phyloP scores from a whole-genome alignment of 2,797 vertebrate species.

The Podarcis siculus region DNA sequence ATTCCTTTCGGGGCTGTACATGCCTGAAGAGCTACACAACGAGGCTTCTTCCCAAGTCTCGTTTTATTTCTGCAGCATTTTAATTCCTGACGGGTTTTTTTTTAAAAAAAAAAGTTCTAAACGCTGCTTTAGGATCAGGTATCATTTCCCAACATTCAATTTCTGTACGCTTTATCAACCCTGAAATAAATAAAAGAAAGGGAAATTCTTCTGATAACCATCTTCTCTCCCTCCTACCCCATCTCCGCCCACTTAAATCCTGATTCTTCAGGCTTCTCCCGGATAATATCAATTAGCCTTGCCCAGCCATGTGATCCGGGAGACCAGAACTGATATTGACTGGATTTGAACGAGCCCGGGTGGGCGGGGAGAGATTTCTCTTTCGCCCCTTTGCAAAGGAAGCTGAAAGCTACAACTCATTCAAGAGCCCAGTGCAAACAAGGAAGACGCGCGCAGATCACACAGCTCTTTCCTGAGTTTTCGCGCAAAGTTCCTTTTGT shows the following conservation, averaged over 20 bases:
- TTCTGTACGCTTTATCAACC: too few species aligned
- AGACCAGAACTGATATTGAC: neutral
- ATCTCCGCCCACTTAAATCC: neutral
- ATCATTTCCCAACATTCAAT: too few species aligned
- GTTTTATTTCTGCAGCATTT: neutral
- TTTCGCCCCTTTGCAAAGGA: neutral
- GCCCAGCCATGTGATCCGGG: neutral
- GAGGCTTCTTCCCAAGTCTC: neutral
- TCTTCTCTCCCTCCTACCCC: neutral
- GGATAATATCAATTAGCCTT: neutral
- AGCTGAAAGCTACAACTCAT: neutral
- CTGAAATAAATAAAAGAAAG: too few species aligned
- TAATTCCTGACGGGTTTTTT: too few species aligned
- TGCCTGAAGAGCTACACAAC: neutral
- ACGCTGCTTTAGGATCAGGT: too few species aligned
- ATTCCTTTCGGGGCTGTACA: neutral
- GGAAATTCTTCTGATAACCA: neutral
- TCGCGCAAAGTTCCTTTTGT: neutral
- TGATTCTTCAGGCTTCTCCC: neutral
- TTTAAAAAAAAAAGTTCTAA: too few species aligned
- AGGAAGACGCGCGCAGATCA: neutral
- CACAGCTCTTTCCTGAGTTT: neutral
- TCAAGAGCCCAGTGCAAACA: neutral
- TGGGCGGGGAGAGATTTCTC: fast-evolving
- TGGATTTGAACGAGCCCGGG: fast-evolving